These are phyloP conservation scores for Bacillus rossius DNA, from an alignment of 1,140 invertebrate genomes.

Conservation along the genomic window DNA sequence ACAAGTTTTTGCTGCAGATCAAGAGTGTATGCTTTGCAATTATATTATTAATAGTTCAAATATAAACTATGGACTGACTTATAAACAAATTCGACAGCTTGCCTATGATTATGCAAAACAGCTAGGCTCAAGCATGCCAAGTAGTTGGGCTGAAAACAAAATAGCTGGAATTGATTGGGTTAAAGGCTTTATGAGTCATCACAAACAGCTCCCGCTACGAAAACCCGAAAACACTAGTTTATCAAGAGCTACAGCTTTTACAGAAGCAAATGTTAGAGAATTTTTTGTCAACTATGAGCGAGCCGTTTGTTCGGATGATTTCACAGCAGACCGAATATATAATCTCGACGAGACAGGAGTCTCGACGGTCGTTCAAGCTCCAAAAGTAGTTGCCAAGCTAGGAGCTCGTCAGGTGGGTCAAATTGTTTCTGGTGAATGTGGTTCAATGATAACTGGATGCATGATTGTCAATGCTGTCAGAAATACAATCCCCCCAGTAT, in stretches of 20 bases:
- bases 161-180: constrained; percentile 1
- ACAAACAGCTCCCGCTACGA: constrained; percentile 32
- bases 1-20: neutral
- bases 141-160: constrained; percentile 14
- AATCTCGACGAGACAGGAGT: constrained; percentile 41
- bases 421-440: constrained; percentile 27
- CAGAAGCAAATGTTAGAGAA: constrained; percentile 31
- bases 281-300: constrained; percentile 36
- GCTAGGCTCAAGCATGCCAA: neutral
- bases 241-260: constrained; percentile 37
- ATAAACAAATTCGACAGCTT: neutral
- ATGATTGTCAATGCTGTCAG: constrained; percentile 27
- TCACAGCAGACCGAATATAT: constrained; percentile 26
- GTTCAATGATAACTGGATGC: constrained; percentile 27
- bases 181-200: constrained; percentile 34
- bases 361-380: constrained; percentile 37
- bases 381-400: constrained; percentile 34
- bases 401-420: constrained; percentile 30
- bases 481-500: constrained; percentile 29
- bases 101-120: neutral
- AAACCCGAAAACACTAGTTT: constrained; percentile 39
- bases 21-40: neutral
- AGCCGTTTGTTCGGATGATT: constrained; percentile 26
- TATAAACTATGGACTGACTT: neutral
- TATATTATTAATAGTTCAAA: neutral